phyloP scores from a whole-genome alignment of 2,797 vertebrate genomes.

The Odontamblyopus rebecca region DNA sequence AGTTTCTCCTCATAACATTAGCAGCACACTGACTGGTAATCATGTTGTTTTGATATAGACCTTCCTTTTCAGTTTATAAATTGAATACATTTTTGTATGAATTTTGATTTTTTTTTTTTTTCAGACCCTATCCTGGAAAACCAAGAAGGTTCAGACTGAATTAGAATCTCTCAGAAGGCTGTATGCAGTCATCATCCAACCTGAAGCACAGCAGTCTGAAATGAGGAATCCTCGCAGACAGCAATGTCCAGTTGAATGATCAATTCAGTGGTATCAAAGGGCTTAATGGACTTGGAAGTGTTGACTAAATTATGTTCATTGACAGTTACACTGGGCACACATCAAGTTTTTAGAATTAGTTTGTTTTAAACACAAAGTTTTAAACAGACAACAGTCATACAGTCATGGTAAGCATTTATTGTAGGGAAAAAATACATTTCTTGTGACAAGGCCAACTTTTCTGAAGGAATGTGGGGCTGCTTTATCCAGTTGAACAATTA shows the following conservation, averaged over 20 bases:
- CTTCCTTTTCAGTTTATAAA: not conserved
- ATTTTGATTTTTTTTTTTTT: slow-evolving; percentile 25
- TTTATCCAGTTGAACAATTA: slow-evolving; percentile 2
- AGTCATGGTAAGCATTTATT: slow-evolving; percentile 39
- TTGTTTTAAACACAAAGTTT: no score
- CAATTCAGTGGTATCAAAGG: not conserved
- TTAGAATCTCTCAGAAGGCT: not conserved
- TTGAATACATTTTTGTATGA: not conserved
- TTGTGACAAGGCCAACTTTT: slow-evolving; percentile 26
- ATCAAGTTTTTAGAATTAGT: not conserved
- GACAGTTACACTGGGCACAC: not conserved
- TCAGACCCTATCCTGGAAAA: slow-evolving; percentile 97
- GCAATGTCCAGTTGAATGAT: not conserved
- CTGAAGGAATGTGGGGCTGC: slow-evolving; percentile 1
- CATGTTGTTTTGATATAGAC: not conserved
- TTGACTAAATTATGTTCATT: not conserved
- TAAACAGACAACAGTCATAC: not conserved
- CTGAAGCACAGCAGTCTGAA: not conserved
- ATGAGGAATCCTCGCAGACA: not conserved
- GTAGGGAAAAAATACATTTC: slow-evolving; percentile 42
- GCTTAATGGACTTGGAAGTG: not conserved
- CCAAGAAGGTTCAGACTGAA: slow-evolving; percentile 87
- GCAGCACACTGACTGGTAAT: slow-evolving; percentile 82
- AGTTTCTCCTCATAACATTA: slow-evolving; percentile 86
- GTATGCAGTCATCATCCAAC: not conserved